A percentile compares a stretch with the other conserved stretches of the same genome.
Conservation (phyloP, 2,113 vertebrate species). For the Rhodinocichla rosea region DNA sequence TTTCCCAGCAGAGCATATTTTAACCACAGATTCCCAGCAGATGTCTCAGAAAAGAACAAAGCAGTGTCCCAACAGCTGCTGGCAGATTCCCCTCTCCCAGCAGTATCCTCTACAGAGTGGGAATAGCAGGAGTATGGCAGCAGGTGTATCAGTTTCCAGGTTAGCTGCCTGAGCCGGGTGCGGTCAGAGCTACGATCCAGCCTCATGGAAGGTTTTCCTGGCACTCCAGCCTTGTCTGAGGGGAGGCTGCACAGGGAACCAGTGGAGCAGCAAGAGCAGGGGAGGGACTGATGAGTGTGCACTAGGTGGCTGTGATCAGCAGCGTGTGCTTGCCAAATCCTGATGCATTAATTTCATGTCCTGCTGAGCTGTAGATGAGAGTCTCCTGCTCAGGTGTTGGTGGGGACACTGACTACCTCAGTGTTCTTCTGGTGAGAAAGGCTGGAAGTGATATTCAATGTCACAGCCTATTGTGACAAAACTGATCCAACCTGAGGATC, state of each 20-base stretch:
- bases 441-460: not conserved
- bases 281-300: constrained; percentile 1
- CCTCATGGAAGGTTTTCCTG: not conserved
- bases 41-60: constrained; percentile 20
- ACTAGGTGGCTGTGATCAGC: constrained; percentile 34
- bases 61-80: not conserved
- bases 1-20: constrained; percentile 15
- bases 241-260: not conserved
- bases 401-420: not conserved
- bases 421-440: not conserved
- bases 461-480: not conserved
- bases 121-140: not conserved
- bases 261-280: not conserved
- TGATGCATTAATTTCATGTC: constrained; percentile 10
- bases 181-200: not conserved
- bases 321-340: constrained; percentile 24
- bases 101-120: not conserved
- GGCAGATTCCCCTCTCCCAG: not conserved
- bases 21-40: constrained; percentile 7
- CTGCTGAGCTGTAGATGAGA: constrained; percentile 28
- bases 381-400: not conserved
- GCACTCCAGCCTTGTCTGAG: not conserved
- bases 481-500: not conserved
- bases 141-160: not conserved
- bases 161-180: not conserved